Percentiles rank a stretch among this genome's conserved stretches.
Conservation (phyloP, 2,113 vertebrate genomes). For the Ictalurus punctatus region DNA sequence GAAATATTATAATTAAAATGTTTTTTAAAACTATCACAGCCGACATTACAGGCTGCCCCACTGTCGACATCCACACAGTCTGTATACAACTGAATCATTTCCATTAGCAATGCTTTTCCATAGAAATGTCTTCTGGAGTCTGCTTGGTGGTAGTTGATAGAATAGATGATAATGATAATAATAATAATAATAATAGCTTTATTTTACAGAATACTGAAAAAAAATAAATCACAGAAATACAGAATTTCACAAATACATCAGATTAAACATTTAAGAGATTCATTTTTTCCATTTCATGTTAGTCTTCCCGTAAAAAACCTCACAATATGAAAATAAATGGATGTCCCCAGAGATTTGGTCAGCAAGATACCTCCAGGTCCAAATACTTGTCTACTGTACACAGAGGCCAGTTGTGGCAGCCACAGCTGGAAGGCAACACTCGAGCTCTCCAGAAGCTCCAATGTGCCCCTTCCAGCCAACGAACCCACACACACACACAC, state of each 20-base stretch:
- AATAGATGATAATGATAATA: background rate
- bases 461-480: background rate
- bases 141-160: background rate
- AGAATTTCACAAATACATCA: too few relatives aligned
- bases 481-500: background rate
- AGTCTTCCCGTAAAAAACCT: constrained; percentile 48
- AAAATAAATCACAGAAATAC: too few relatives aligned
- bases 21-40: too few relatives aligned
- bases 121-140: background rate
- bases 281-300: too few relatives aligned
- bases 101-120: background rate
- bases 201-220: too few relatives aligned
- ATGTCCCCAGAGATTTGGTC: background rate
- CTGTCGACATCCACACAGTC: too few relatives aligned
- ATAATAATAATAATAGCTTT: background rate
- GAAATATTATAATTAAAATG: background rate
- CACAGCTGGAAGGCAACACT: background rate
- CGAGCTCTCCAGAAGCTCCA: background rate
- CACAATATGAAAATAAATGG: background rate
- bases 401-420: background rate
- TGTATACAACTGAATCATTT: background rate
- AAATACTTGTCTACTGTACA: background rate
- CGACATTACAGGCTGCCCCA: background rate
- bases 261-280: too few relatives aligned
- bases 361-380: background rate